A percentile compares a stretch with the other conserved stretches of the same genome.
These are phyloP conservation scores for Notothenia coriiceps DNA, from an alignment of 2,113 vertebrate genomes.

Conservation along the genomic window DNA sequence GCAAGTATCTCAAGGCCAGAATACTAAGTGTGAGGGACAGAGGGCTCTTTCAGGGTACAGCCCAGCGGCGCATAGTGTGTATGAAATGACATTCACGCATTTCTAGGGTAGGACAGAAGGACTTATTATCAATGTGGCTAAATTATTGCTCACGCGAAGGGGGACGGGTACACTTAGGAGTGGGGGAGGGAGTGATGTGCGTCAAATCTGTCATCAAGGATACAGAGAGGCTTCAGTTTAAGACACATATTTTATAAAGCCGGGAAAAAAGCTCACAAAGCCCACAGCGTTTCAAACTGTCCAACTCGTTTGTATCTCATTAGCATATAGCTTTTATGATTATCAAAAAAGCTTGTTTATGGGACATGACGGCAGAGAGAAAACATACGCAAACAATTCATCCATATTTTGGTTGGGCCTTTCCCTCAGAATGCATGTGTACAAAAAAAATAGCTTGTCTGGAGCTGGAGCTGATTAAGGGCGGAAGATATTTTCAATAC, in stretches of 20 bases:
- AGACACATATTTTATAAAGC: constrained; percentile 31
- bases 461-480: constrained; percentile 56
- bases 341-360: constrained; percentile 68
- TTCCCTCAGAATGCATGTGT: constrained; percentile 26
- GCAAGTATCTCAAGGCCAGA: constrained; percentile 53
- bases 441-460: constrained; percentile 13
- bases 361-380: constrained; percentile 60
- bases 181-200: constrained; percentile 48
- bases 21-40: constrained; percentile 80
- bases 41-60: constrained; percentile 77
- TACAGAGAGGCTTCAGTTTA: constrained; percentile 42
- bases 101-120: constrained; percentile 73
- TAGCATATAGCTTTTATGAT: constrained; percentile 64
- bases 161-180: constrained; percentile 14
- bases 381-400: constrained; percentile 60
- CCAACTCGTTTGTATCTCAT: constrained; percentile 43
- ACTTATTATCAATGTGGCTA: constrained; percentile 67
- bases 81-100: constrained; percentile 67
- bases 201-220: constrained; percentile 60
- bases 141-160: constrained; percentile 52
- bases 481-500: constrained; percentile 35
- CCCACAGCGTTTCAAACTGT: constrained; percentile 16
- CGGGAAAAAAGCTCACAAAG: constrained; percentile 37
- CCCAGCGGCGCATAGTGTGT: constrained; percentile 48
- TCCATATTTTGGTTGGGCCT: constrained; percentile 38